Base-by-base conservation (phyloP, 2,113 vertebrate genomes). In the Dipodomys merriami region DNA sequence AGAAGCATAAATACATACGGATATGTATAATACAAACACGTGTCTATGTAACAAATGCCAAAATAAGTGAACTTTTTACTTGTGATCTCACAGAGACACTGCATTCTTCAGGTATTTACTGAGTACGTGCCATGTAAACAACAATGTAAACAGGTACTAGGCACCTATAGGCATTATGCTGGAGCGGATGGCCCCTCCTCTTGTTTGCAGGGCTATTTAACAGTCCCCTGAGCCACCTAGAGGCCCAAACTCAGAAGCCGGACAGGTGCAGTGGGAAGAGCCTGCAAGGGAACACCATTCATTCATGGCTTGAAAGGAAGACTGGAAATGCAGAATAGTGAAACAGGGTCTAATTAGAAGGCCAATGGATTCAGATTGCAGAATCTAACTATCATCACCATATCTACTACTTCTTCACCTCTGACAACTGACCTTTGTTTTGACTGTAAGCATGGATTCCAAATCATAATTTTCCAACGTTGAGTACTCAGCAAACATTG, bases 161-260 rank as follows among this genome's bases (percentile, higher is more conserved):
- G n/a, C 57, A 15, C 19, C 9, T 30, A 0, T 25, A 53, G 53
- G 71, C 23, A 46, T 30, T 6, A 33, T 7, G 33, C 78, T 64
- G 35, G 72, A 62, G 1, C 5, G 6, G 60, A 19, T 27, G 22
- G 12, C 16, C 33, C 53, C 15, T 53, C 4, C 7, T 23, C 29
- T 76, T 60, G 2, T n/a, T 2, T 57, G 67, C 12, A 39, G 29
- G 87, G 18, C 64, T 76, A 16, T 25, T 35, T 39, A 83, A 72
- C 39, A 71, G 33, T 74, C 69, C 35, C 33, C 78, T 68, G 15
- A 80, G 91, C 46, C 81, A 79, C 74, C 64, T 71, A 71, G 74
- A 96, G 85, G 67, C 33, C 86, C 74, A 53, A 46, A 64, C 18
- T 67, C 72, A 64, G n/a, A 84, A 73, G 30, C 79, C n/a, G 53